Evolutionary conservation across 2,113 vertebrate genomes (phyloP).

Genomic region (Chiloscyllium plagiosum): DNA sequence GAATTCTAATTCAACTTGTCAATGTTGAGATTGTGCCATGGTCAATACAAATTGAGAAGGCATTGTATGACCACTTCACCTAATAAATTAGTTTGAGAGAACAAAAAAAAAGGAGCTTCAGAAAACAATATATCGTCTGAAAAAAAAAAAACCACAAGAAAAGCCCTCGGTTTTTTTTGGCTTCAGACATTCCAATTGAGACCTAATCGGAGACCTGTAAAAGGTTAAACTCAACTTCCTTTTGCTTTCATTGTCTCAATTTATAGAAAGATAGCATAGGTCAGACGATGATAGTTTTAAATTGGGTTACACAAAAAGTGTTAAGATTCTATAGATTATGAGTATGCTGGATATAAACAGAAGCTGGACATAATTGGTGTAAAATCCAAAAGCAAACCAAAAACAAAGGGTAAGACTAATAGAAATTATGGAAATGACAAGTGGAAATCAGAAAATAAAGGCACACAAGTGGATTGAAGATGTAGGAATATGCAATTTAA

Average conservation of each 20-base stretch:
- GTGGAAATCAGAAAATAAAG: not conserved
- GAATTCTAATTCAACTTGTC: too few relatives aligned
- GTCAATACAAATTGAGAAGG: too few relatives aligned
- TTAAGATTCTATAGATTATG: not conserved
- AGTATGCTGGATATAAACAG: not conserved
- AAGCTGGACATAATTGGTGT: not conserved
- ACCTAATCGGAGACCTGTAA: not conserved
- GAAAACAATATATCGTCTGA: too few relatives aligned
- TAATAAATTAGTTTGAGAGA: too few relatives aligned
- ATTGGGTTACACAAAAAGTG: not conserved
- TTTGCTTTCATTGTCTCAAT: not conserved
- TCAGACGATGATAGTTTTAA: not conserved
- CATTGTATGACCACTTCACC: too few relatives aligned
- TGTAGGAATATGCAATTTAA: not conserved
- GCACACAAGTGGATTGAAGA: not conserved
- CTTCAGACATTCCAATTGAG: not conserved
- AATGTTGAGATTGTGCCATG: too few relatives aligned
- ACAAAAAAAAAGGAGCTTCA: too few relatives aligned
- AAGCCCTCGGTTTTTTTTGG: too few relatives aligned
- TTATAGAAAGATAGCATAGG: not conserved
- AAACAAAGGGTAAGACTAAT: too few relatives aligned
- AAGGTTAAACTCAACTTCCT: not conserved
- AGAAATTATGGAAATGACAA: not conserved
- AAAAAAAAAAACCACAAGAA: too few relatives aligned
- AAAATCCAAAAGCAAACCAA: not conserved